Base-by-base conservation (phyloP, 2,113 vertebrate species). In the Accipiter cooperii region DNA sequence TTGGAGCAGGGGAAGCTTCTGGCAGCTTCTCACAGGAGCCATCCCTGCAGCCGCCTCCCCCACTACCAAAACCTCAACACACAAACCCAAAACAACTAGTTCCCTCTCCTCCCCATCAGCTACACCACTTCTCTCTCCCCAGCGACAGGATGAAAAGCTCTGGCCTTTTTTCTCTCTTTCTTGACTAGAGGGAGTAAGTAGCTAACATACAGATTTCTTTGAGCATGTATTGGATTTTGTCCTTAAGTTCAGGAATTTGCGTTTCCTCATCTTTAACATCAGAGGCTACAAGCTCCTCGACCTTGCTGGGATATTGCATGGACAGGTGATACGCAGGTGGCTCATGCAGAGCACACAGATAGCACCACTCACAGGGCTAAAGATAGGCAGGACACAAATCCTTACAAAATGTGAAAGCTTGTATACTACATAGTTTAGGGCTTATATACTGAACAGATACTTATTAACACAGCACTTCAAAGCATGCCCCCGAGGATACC, bases 131-230 rank as follows among this genome's bases (percentile, higher is more conserved):
- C 24, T 74, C 6, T 34, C 22, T 26, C 17, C 12, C 11, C n/a
- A 58, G 11, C 4, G 0, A 33, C 0, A 1, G 24, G 28, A 20
- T 71, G 47, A 29, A 34, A 75, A 54, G 3, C 4, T 87, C 28
- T 42, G 22, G 2, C 22, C 12, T 82, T 77, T 34, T n/a, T 26
- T 73, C 6, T 29, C 19, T 36, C 26, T 76, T 49, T 63, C 31
- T 63, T 84, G 29, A 8, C 24, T 26, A 40, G 5, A 13, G 17
- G 4, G 36, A 84, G 2, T 12, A 57, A 75, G n/a, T 10, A 54
- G 51, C 21, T 61, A 44, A 46, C 18, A 31, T 0, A 9, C 13
- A 44, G 1, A 13, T 81, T 66, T 78, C 28, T 44, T 44, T 69
- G 20, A 38, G 11, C 2, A 25, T 0, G 0, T 33, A 26, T 2